These are phyloP conservation scores for Synergus umbraculus DNA, from an alignment of 2,888 invertebrate species.

Conservation along the genomic window DNA sequence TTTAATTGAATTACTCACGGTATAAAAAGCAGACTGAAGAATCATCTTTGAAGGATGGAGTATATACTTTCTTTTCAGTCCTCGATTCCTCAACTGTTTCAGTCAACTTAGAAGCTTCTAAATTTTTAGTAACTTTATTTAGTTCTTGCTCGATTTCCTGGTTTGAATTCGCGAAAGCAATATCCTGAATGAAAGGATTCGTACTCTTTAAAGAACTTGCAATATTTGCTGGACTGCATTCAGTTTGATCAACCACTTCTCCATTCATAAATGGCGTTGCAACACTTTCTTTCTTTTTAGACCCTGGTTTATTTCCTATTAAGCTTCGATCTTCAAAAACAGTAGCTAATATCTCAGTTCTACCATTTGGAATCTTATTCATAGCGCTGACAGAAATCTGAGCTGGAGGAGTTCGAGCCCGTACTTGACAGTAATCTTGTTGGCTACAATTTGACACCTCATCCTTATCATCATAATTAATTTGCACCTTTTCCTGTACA, in stretches of 20 bases:
- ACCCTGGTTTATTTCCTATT: neutral
- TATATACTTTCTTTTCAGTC: neutral
- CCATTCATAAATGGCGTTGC: neutral
- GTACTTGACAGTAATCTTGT: neutral
- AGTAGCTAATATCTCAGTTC: neutral
- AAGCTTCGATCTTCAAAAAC: neutral
- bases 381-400: neutral
- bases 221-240: neutral
- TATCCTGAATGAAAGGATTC: conserved; percentile 4
- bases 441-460: neutral
- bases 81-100: neutral
- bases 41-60: neutral
- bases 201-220: neutral
- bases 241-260: too few relatives aligned
- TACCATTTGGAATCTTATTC: neutral
- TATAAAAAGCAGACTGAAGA: conserved; percentile 5
- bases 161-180: neutral
- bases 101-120: neutral
- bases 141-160: too few relatives aligned
- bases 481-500: neutral
- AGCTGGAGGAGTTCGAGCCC: neutral
- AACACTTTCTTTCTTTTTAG: neutral
- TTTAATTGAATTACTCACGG: neutral
- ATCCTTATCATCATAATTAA: neutral
- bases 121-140: neutral